phyloP scores from a whole-genome alignment of 1,140 invertebrate genomes.

The Neodiprion fabricii region DNA sequence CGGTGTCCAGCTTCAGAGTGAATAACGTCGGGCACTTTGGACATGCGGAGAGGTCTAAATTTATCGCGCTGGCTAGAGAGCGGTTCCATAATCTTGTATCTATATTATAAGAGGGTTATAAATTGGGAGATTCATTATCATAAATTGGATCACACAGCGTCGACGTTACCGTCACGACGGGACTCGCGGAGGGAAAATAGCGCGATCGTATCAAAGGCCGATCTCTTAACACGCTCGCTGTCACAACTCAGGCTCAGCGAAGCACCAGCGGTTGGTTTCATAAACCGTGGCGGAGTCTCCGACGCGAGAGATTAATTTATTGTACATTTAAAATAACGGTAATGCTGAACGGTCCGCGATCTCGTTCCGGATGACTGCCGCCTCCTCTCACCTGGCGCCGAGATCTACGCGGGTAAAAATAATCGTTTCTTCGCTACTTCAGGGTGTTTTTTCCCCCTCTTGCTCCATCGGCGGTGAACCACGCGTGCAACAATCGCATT shows the following conservation, averaged over 20 bases:
- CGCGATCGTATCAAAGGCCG: neutral
- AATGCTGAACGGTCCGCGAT: neutral
- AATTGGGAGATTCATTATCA: slow-evolving; percentile 52
- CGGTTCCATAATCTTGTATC: slow-evolving; percentile 36
- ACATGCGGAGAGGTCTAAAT: slow-evolving; percentile 38
- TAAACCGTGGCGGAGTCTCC: neutral
- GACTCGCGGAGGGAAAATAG: slow-evolving; percentile 30
- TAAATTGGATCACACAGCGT: slow-evolving; percentile 52
- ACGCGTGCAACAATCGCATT: too few relatives aligned
- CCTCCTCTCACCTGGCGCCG: too few relatives aligned
- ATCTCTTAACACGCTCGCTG: neutral
- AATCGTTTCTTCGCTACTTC: too few relatives aligned
- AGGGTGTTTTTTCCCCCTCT: too few relatives aligned
- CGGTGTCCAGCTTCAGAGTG: too few relatives aligned
- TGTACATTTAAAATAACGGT: slow-evolving; percentile 1
- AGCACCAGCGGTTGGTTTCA: neutral
- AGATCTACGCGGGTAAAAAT: too few relatives aligned
- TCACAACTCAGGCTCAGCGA: neutral
- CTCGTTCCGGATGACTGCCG: neutral
- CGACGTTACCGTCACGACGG: slow-evolving; percentile 37
- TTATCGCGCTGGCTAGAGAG: slow-evolving; percentile 38
- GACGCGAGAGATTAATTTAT: neutral
- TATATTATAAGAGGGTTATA: slow-evolving; percentile 52
- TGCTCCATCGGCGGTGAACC: too few relatives aligned
- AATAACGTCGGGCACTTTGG: too few relatives aligned